Evolutionary conservation across 2,797 vertebrate genomes (phyloP), one percentile per base, ranked within the genome.

Genomic region (Lophotriccus pileatus): DNA sequence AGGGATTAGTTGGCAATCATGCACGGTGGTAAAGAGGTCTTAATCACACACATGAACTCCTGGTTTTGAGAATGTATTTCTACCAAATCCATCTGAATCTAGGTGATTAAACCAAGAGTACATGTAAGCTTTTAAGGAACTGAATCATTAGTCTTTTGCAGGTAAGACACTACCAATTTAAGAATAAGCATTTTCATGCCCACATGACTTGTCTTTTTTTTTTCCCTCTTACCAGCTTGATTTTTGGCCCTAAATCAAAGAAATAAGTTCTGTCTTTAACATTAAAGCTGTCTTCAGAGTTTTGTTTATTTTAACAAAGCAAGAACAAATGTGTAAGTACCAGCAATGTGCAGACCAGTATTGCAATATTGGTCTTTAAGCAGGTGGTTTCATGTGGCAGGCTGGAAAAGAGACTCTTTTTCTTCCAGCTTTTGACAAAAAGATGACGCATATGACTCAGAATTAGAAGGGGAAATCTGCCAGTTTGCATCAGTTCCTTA

Each of bases 391-490:
- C 89, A 91, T 95, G 95, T 95, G 93, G 94, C 78, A 95, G 78
- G 84, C 95, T 95, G 84, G 68, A 94, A 93, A 75, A 95, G 90
- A 95, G 60, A 68, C 52, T 94, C 84, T 96, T 82, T 95, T 96
- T 94, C 90, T 96, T 95, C 93, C 87, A 94, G 95, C 81, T 95
- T 93, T 92, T 96, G 89, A 96, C 94, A 96, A 96, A 97, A 95
- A 97, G 93, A 91, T 97, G 96, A 97, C 95, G 93, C 96, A 95
- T 90, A 90, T 97, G 94, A 93, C 90, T 97, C 96, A 96, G 94
- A 97, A 95, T 96, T 95, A 95, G 96, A 95, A 96, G 94, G 93
- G 94, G 92, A 96, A 96, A 95, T 96, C 95, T 97, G 96, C 95
- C 95, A 96, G 95, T 96, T 97, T 95, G 92, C 95, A 95, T 97